These are phyloP conservation scores for Pseudoatta argentina DNA, from an alignment of 1,140 invertebrate genomes.

Conservation along the genomic window DNA sequence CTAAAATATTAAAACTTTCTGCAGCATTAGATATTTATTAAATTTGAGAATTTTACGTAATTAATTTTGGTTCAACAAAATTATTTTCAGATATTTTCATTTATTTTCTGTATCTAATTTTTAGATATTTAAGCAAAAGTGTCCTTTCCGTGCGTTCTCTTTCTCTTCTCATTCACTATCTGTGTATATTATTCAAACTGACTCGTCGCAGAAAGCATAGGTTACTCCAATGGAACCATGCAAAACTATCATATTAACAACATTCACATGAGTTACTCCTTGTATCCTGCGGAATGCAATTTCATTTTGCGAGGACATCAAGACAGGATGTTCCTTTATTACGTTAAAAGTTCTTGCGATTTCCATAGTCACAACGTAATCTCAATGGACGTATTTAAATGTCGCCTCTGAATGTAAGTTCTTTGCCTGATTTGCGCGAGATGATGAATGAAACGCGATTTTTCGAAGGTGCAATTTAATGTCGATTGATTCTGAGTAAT, in stretches of 20 bases:
- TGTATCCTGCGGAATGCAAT: slow-evolving; percentile 41
- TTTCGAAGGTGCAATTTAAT: slow-evolving; percentile 39
- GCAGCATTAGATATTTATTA: no score
- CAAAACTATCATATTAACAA: slow-evolving; percentile 26
- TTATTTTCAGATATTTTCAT: no score
- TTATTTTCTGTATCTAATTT: no score
- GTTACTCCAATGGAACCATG: not conserved
- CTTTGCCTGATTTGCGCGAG: not conserved
- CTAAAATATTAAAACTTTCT: no score
- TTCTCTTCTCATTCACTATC: not conserved
- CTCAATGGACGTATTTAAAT: slow-evolving; percentile 14
- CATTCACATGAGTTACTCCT: slow-evolving; percentile 26
- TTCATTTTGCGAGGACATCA: slow-evolving; percentile 41
- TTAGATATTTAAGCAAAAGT: no score
- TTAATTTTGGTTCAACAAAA: no score
- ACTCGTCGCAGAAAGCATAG: not conserved
- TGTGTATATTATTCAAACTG: not conserved
- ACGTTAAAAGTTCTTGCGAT: slow-evolving; percentile 66
- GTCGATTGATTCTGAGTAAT: slow-evolving; percentile 33
- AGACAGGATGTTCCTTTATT: slow-evolving; percentile 60
- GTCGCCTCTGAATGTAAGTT: slow-evolving; percentile 36
- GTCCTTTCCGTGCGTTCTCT: not conserved
- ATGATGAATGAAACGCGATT: slow-evolving; percentile 39
- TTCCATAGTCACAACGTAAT: not conserved
- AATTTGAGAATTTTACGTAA: no score